A percentile compares a stretch with the other conserved stretches of the same genome.
Conservation (phyloP, 2,797 vertebrate species). For the Smutsia temminckii region DNA sequence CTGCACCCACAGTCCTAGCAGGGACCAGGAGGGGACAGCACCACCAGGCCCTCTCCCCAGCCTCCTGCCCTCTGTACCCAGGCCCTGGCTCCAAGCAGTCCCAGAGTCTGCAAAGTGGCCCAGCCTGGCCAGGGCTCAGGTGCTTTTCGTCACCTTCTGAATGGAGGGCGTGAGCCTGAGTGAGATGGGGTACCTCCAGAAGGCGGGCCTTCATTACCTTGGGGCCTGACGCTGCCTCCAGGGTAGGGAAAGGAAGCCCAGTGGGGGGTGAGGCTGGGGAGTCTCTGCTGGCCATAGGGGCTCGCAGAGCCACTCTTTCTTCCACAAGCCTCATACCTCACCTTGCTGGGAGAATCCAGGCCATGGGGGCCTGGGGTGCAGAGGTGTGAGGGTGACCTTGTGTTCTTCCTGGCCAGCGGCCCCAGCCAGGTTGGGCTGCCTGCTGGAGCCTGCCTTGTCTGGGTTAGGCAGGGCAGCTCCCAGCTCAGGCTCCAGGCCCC, state of each 20-base stretch:
- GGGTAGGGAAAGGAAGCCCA: neutral
- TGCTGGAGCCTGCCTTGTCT: neutral
- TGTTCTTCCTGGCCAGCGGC: neutral
- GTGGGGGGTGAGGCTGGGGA: neutral
- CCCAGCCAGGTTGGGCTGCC: no score
- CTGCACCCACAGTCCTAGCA: neutral
- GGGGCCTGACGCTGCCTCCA: neutral
- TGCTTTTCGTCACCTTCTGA: no score
- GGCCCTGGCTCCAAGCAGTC: neutral
- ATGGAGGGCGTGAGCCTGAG: neutral
- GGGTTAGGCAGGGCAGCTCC: neutral
- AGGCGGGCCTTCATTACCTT: neutral
- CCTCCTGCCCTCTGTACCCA: fast-evolving
- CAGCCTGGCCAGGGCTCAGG: neutral
- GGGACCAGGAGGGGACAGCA: no score
- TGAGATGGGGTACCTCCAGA: neutral
- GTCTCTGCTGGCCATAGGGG: neutral
- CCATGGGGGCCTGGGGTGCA: neutral
- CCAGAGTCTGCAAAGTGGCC: neutral
- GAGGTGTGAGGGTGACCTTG: neutral
- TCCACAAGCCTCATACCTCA: neutral
- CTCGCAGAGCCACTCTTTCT: neutral
- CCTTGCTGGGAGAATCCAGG: neutral
- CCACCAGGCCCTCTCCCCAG: neutral
- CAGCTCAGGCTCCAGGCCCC: neutral